phyloP scores from a whole-genome alignment of 2,113 vertebrate genomes.

The Poeciliopsis retropinna region DNA sequence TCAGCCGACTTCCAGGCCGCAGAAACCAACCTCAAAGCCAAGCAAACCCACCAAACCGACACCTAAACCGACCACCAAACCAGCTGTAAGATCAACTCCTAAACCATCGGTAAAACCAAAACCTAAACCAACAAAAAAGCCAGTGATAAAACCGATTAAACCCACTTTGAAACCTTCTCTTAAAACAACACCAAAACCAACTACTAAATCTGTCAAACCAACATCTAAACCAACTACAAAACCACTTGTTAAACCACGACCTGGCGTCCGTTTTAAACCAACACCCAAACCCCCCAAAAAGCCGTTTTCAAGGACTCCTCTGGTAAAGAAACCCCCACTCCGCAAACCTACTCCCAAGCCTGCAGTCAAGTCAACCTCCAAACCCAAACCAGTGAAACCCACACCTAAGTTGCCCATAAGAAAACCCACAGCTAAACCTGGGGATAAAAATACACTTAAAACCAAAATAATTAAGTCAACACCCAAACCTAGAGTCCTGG shows the following conservation, averaged over 20 bases:
- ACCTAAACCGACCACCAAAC: neutral
- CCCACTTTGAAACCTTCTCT: neutral
- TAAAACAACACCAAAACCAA: neutral
- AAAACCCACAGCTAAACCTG: conserved; percentile 36
- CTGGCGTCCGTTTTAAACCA: conserved; percentile 7
- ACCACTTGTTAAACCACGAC: conserved; percentile 13
- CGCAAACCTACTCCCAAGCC: conserved; percentile 59
- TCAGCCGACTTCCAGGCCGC: conserved; percentile 39
- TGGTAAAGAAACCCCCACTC: conserved; percentile 48
- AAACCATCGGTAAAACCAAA: neutral
- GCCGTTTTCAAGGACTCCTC: neutral
- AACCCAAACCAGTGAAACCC: conserved; percentile 16
- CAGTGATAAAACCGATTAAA: neutral
- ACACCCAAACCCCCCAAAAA: conserved; percentile 27
- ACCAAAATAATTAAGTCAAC: conserved; percentile 52
- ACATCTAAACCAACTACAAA: conserved; percentile 1
- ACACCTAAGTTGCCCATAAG: conserved; percentile 3
- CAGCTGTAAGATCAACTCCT: neutral
- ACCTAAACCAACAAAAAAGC: neutral
- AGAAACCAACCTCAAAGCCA: conserved; percentile 19
- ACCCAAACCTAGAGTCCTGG: conserved; percentile 33
- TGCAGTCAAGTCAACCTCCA: conserved; percentile 40
- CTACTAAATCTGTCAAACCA: conserved; percentile 31
- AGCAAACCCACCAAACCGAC: conserved; percentile 49
- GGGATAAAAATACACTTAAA: conserved; percentile 34